Conservation (phyloP, 2,113 vertebrate genomes). For the Potamarius usumacintae region DNA sequence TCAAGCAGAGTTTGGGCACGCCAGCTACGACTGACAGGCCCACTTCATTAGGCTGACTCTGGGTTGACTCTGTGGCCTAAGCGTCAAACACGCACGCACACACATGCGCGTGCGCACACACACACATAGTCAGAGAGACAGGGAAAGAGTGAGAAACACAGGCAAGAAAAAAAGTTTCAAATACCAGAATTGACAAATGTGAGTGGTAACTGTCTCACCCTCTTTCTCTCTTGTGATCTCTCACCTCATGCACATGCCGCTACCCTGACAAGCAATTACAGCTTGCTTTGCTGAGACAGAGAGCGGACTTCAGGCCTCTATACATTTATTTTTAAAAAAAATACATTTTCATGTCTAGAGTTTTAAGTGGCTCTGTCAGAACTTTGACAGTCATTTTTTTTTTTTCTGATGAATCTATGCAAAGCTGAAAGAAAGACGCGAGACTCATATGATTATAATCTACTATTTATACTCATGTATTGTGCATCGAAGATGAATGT, state of each 20-base stretch:
- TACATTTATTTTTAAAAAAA: not conserved
- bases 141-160: slow-evolving; percentile 45
- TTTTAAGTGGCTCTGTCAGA: slow-evolving; percentile 28
- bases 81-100: slow-evolving; percentile 57
- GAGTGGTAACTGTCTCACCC: slow-evolving; percentile 43
- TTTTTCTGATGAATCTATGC: not conserved
- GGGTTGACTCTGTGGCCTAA: slow-evolving; percentile 73
- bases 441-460: slow-evolving; percentile 8
- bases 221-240: slow-evolving; percentile 29
- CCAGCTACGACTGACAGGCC: slow-evolving; percentile 85
- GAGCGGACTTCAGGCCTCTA: not conserved
- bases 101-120: slow-evolving; percentile 51
- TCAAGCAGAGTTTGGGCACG: slow-evolving; percentile 88
- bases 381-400: not conserved
- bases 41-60: slow-evolving; percentile 91
- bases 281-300: slow-evolving; percentile 33
- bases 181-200: slow-evolving; percentile 63
- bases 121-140: not conserved
- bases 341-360: slow-evolving; percentile 20
- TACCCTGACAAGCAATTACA: slow-evolving; percentile 50
- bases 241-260: slow-evolving; percentile 34
- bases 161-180: slow-evolving; percentile 63
- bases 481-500: slow-evolving; percentile 25
- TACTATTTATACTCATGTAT: slow-evolving; percentile 50
- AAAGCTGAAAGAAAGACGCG: not conserved